Evolutionary conservation across 2,888 invertebrate species (phyloP).

Genomic region (Palloptera scutellata): DNA sequence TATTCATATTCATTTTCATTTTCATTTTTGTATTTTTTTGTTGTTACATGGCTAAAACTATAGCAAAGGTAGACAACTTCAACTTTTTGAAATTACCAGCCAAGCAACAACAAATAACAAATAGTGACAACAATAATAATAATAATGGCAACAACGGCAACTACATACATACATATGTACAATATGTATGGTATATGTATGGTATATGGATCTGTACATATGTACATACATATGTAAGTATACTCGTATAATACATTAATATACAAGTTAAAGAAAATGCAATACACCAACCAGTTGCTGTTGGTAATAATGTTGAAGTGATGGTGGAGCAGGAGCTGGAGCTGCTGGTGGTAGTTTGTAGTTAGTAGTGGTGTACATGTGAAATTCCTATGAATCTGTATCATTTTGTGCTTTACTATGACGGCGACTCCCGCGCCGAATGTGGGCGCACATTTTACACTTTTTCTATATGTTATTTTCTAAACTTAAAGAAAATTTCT

Average conservation of each 20-base stretch:
- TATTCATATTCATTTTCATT: slow-evolving; percentile 1
- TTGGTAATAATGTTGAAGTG: neutral
- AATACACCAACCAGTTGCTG: too few species aligned
- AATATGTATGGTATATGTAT: neutral
- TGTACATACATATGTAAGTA: neutral
- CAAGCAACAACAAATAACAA: slow-evolving; percentile 13
- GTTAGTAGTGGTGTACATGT: neutral
- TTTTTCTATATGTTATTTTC: neutral
- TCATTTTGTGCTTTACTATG: neutral
- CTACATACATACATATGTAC: slow-evolving; percentile 13
- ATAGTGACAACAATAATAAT: slow-evolving; percentile 17
- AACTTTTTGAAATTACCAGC: slow-evolving; percentile 26
- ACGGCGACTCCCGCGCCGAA: neutral
- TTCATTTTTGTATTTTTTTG: neutral
- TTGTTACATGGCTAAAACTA: slow-evolving; percentile 2
- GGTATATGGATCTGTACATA: neutral
- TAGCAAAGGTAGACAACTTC: slow-evolving; percentile 35
- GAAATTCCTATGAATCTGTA: neutral
- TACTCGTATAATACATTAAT: neutral
- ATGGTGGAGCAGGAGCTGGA: too few species aligned
- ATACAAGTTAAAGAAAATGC: too few species aligned
- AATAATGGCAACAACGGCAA: slow-evolving; percentile 11
- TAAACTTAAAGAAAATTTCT: neutral
- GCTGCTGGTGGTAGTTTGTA: too few species aligned
- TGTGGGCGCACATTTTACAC: neutral